Evolutionary conservation across 2,888 invertebrate species (phyloP), one percentile per base, ranked within the genome.

Genomic region (Harmothoe impar): DNA sequence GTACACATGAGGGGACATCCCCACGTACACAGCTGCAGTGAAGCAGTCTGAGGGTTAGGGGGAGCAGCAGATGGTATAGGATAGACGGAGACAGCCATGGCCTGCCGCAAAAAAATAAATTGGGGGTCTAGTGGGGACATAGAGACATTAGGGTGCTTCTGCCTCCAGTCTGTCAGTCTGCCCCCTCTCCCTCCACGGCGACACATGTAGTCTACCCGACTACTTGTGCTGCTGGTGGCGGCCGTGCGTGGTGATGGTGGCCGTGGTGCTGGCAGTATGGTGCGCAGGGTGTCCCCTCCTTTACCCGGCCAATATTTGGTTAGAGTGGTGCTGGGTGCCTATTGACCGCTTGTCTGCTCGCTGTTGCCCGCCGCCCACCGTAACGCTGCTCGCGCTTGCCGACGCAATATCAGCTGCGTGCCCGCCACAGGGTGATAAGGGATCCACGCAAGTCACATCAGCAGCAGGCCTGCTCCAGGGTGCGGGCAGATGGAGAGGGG

Each of bases 321-420:
- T 72, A 72, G 72, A 72, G 29, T 29, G 31, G 72, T 29, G 72
- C 72, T 72, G 72, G 72, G 72, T 72, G 72, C n/a, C 62, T 72
- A 72, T 72, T 72, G 72, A 72, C 72, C 29, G 25, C 29, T 29
- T 72, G 72, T 72, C 72, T 29, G 72, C 72, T 29, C 72, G 72
- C 72, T 29, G 72, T 12, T 72, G n/a, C 72, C 72, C 72, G 17
- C 72, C 31, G 15, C 23, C 62, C 62, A 15, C 62, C 62, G n/a
- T n/a, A 20, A 62, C 20, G 23, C 23, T n/a, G 20, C 23, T n/a
- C n/a, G 7, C 62, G 62, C 62, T 62, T 25, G 72, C 72, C 31
- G 29, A 72, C n/a, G 72, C 72, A 72, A 29, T 72, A 29, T 29
- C 72, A 72, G 72, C 72, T 25, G 29, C 72, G 29, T 72, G 31